These are phyloP conservation scores for Pseudanteris insignis DNA, from an alignment of 2,888 invertebrate genomes.

Conservation along the genomic window DNA sequence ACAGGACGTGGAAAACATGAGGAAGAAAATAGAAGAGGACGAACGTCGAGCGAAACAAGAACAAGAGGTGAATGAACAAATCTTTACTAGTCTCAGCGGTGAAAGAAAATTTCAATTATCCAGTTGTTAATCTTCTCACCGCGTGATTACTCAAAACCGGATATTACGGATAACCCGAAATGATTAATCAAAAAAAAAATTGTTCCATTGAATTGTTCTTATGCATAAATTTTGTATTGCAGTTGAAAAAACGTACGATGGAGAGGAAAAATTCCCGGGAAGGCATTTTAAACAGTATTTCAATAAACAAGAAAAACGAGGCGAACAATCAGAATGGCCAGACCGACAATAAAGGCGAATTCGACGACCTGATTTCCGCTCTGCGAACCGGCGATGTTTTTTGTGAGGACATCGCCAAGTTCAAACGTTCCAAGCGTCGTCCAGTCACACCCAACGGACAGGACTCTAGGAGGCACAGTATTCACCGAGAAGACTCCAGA, in stretches of 20 bases:
- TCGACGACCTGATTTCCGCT: slow-evolving; percentile 95
- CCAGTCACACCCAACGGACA: slow-evolving; percentile 69
- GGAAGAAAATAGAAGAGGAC: slow-evolving; percentile 86
- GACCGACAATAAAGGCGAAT: slow-evolving; percentile 81
- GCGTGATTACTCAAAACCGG: too few species aligned
- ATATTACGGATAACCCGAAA: too few species aligned
- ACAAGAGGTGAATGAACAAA: slow-evolving; percentile 72
- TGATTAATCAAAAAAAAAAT: too few species aligned
- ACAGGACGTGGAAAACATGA: slow-evolving; percentile 87
- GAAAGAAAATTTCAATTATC: too few species aligned
- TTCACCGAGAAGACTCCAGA: slow-evolving; percentile 75
- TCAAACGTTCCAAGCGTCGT: slow-evolving; percentile 79
- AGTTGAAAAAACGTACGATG: slow-evolving; percentile 85
- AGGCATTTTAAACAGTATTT: slow-evolving; percentile 79
- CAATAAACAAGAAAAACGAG: slow-evolving; percentile 73
- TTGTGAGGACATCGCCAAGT: slow-evolving; percentile 94
- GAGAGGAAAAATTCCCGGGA: slow-evolving; percentile 85
- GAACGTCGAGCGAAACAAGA: slow-evolving; percentile 88
- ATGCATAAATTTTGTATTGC: slow-evolving; percentile 29
- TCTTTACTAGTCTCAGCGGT: not conserved
- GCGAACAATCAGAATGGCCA: slow-evolving; percentile 71
- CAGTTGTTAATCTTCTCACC: too few species aligned
- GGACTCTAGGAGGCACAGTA: slow-evolving; percentile 72
- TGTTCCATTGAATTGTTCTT: too few species aligned
- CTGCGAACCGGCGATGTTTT: slow-evolving; percentile 94